Evolutionary conservation across 1,140 invertebrate genomes (phyloP).

Genomic region (Melipona quadrifasciata): DNA sequence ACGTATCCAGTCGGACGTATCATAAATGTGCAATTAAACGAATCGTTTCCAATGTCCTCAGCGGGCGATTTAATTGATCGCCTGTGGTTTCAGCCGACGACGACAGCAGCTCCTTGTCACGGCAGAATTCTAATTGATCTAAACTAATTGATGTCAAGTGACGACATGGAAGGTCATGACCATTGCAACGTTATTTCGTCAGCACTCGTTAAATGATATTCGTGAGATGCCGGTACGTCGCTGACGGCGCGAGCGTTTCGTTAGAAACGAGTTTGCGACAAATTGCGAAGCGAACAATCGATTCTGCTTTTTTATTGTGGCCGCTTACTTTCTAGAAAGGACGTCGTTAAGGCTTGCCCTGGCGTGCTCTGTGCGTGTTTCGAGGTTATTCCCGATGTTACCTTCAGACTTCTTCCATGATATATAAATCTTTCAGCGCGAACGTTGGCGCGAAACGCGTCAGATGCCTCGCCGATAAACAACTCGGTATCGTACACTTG

Average conservation of each 20-base stretch:
- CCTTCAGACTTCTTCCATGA: not conserved
- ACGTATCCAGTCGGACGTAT: not conserved
- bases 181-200: not conserved
- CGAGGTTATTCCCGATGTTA: not conserved
- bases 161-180: slow-evolving; percentile 48
- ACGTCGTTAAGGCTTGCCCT: not conserved
- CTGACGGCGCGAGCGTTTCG: not conserved
- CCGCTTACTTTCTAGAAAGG: not conserved
- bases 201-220: no score
- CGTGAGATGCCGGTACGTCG: no score
- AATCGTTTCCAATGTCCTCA: not conserved
- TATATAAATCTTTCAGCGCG: not conserved
- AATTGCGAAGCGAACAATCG: slow-evolving; percentile 24
- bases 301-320: not conserved
- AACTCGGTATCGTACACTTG: not conserved
- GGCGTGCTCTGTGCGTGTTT: not conserved
- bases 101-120: slow-evolving; percentile 25
- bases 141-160: slow-evolving; percentile 44
- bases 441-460: not conserved
- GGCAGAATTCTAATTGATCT: slow-evolving; percentile 30
- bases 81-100: not conserved
- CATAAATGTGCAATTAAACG: not conserved
- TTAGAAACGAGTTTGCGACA: slow-evolving; percentile 2
- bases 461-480: not conserved
- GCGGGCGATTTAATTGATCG: not conserved